phyloP scores from a whole-genome alignment of 2,797 vertebrate species.

The Ispidina lecontei region DNA sequence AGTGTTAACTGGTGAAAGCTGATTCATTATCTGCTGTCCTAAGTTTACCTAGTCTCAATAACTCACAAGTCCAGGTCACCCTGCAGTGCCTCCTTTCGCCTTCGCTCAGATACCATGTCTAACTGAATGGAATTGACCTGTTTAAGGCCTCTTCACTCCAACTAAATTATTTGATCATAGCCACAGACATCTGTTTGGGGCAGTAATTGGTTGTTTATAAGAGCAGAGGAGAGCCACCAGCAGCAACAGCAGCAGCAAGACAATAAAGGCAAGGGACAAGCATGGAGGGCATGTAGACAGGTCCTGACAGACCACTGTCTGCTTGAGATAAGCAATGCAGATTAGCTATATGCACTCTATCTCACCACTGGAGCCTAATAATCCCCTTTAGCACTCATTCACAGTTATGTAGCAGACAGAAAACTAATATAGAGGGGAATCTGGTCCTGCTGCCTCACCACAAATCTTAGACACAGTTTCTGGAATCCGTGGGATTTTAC shows the following conservation, averaged over 20 bases:
- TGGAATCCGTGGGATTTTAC: slow-evolving; percentile 81
- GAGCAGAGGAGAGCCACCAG: slow-evolving; percentile 76
- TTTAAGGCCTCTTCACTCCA: slow-evolving; percentile 83
- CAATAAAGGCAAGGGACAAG: slow-evolving; percentile 79
- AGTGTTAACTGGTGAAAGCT: neutral
- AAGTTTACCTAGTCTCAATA: slow-evolving; percentile 65
- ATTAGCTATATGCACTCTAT: slow-evolving; percentile 80
- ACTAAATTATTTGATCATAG: slow-evolving; percentile 89
- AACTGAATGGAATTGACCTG: slow-evolving; percentile 90
- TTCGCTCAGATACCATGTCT: slow-evolving; percentile 84
- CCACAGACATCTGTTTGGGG: slow-evolving; percentile 85
- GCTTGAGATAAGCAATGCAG: slow-evolving; percentile 85
- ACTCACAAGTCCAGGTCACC: slow-evolving; percentile 70
- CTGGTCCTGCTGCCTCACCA: slow-evolving; percentile 73
- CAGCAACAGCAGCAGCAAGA: slow-evolving; percentile 62
- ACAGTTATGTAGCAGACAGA: slow-evolving; percentile 75
- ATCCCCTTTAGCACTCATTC: slow-evolving; percentile 82
- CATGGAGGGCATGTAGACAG: slow-evolving; percentile 72
- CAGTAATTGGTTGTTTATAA: slow-evolving; percentile 90
- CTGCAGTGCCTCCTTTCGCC: slow-evolving; percentile 71
- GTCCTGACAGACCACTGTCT: slow-evolving; percentile 79
- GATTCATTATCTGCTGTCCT: slow-evolving; percentile 48
- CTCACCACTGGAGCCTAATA: slow-evolving; percentile 78
- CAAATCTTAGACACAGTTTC: slow-evolving; percentile 79
- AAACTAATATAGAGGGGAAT: slow-evolving; percentile 75